These are phyloP conservation scores for Dendrocincla tyrannina DNA, from an alignment of 2,797 vertebrate genomes.

Conservation along the genomic window DNA sequence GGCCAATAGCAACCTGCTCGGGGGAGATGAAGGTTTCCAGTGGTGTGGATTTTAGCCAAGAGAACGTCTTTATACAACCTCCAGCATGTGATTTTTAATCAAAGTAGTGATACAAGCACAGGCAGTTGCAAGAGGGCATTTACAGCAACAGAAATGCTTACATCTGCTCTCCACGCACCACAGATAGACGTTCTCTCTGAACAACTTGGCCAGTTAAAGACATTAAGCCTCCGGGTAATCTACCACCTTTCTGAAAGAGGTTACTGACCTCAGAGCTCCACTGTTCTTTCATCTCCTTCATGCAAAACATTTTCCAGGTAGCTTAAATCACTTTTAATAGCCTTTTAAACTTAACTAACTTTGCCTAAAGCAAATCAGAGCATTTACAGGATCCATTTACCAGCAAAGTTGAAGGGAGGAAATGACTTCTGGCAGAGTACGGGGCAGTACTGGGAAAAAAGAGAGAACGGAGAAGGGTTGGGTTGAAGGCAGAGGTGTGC, in stretches of 20 bases:
- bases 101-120: not conserved
- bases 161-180: not conserved
- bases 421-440: not conserved
- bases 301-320: not conserved
- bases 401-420: not conserved
- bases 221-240: not conserved
- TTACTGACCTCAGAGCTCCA: not conserved
- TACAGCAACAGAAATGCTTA: not conserved
- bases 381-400: slow-evolving; percentile 13
- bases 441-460: not conserved
- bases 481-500: not conserved
- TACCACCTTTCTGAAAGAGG: not conserved
- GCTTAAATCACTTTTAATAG: slow-evolving; percentile 31
- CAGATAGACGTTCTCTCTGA: not conserved
- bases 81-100: slow-evolving; percentile 28
- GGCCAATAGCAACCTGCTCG: not conserved
- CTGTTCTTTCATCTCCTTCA: slow-evolving; percentile 24
- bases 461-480: not conserved
- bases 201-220: not conserved
- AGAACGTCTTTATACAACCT: not conserved
- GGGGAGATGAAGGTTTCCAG: not conserved
- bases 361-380: slow-evolving; percentile 25
- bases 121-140: not conserved
- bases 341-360: slow-evolving; percentile 45
- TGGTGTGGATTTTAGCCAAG: not conserved